Base-by-base conservation (phyloP, 2,797 vertebrate genomes). In the Helostoma temminkii region DNA sequence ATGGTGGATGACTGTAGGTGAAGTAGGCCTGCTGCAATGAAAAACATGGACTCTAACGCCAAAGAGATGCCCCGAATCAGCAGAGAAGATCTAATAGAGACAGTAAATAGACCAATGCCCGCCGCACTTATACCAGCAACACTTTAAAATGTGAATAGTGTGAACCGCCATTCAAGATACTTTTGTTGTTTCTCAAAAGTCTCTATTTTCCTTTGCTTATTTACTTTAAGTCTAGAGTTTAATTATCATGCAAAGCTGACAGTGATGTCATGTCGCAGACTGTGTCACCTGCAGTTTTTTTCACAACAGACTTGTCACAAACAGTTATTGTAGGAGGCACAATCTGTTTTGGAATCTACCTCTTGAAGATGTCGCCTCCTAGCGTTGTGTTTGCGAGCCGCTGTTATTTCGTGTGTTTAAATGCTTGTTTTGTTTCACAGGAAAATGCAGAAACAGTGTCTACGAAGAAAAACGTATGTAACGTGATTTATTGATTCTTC, bases 401-500 rank as follows among this genome's bases (percentile, higher is more conserved):
- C 24, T 10, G 16, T 36, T 42, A 7, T n/a, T 19, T 37, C 2
- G 8, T 18, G 6, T 41, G 4, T 30, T 26, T 36, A n/a, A n/a
- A n/a, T 47, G 2, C 52, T 8, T 47, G 66, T 57, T 84, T 64
- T 80, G 4, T 84, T 49, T 91, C 82, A 52, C 90, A 97, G 96
- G 93, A 83, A 91, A 87, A 87, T 97, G 96, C 91, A 91, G 83
- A 73, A 88, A 49, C 78, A 73, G 15, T 32, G 54, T 57, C 3
- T 18, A 64, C 12, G 88, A 83, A 48, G 94, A 94, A 65, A 94
- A 90, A 93, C 86, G 96, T 97, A 88, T 30, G 91, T 68, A 68
- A 8, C 3, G 18, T 39, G 2, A 11, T 36, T 36, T 11, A 6
- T 6, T 34, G 8, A 6, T 16, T 39, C 5, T 63, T 50, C 0